These are phyloP conservation scores for Cecidostiba fungosa DNA, from an alignment of 2,888 invertebrate species.

Conservation along the genomic window DNA sequence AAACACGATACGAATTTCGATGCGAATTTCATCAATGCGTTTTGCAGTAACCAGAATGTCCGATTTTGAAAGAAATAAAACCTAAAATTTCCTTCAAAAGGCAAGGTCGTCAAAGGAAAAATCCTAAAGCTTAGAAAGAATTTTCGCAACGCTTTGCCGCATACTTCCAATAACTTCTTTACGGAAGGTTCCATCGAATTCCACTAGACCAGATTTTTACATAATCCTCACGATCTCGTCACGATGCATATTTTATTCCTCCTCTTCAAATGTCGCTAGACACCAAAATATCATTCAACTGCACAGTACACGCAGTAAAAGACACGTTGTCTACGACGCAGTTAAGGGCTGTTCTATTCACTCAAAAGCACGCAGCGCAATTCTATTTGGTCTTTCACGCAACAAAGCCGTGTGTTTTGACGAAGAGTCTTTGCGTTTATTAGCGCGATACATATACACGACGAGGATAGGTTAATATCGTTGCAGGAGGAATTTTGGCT, in stretches of 20 bases:
- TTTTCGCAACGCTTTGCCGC: background rate
- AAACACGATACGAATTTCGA: no score
- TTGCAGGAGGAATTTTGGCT: background rate
- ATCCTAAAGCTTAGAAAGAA: background rate
- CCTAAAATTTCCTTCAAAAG: background rate
- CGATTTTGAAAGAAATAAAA: background rate
- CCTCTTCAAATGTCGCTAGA: background rate
- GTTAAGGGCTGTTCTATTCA: background rate
- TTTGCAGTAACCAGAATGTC: no score
- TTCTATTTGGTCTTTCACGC: background rate
- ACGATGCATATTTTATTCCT: background rate
- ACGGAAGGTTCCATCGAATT: background rate
- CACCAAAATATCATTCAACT: background rate
- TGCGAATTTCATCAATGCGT: background rate
- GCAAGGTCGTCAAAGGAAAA: background rate
- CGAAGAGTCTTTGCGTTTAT: background rate
- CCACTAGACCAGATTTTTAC: background rate
- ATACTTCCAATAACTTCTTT: background rate
- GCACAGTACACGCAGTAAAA: background rate
- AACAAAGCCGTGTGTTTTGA: constrained; percentile 11
- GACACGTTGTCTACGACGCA: background rate
- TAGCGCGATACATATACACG: background rate
- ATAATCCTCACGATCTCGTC: no score
- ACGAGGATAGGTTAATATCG: background rate
- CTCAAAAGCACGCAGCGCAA: background rate